These are phyloP conservation scores for Propithecus deckenii DNA, from an alignment of 2,797 vertebrate species.

Conservation along the genomic window DNA sequence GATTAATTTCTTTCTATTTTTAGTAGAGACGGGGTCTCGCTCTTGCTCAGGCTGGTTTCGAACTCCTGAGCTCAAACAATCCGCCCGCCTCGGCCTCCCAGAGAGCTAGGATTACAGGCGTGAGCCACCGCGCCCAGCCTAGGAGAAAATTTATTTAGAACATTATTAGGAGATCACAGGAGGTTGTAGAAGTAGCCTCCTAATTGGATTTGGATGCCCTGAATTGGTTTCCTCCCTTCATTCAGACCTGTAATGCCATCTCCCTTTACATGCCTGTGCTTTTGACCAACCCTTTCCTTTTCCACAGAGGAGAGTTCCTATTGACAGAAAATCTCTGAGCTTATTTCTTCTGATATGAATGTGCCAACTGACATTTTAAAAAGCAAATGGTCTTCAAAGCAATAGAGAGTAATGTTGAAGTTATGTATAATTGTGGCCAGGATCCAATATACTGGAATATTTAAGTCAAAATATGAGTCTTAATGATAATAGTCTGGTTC, in stretches of 20 bases:
- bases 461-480: conserved; percentile 12
- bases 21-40: too few relatives aligned
- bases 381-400: not conserved
- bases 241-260: not conserved
- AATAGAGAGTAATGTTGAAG: not conserved
- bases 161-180: not conserved
- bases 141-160: not conserved
- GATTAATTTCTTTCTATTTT: too few relatives aligned
- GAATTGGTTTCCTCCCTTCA: not conserved
- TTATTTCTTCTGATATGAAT: not conserved
- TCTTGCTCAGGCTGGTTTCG: too few relatives aligned
- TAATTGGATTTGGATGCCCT: not conserved
- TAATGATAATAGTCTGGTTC: not conserved
- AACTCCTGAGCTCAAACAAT: too few relatives aligned
- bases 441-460: not conserved
- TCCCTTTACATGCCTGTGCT: not conserved
- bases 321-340: not conserved
- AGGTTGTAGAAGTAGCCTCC: not conserved
- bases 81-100: too few relatives aligned
- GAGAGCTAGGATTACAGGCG: too few relatives aligned
- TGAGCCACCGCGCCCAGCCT: too few relatives aligned
- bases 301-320: not conserved
- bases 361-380: not conserved
- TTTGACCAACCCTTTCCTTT: not conserved
- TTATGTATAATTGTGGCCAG: not conserved